Evolutionary conservation across 2,797 vertebrate genomes (phyloP), one percentile per base, ranked within the genome.

Genomic region (Oreochromis grahami): DNA sequence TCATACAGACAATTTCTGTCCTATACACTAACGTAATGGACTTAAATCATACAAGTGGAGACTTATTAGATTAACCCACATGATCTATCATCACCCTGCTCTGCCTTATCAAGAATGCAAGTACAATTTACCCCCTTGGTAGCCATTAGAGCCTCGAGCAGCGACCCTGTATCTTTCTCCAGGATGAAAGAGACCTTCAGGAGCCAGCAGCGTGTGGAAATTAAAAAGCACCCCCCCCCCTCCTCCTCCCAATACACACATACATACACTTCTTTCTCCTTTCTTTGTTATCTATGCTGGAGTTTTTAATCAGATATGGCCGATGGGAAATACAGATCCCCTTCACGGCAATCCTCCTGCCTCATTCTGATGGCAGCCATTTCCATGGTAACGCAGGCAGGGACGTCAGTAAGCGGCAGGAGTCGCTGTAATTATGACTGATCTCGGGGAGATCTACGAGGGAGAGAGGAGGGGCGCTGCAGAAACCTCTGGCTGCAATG

Each of bases 221-320:
- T 89, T 80, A 92, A 92, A 88, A 84, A 82, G 3, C 2, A 3
- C 4, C 1, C 55, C 34, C 55, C 34, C 21, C 32, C 29, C 9
- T 43, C 41, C 41, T 6, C 6, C 24, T n/a, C 45, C 45, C 45
- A 50, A 50, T 8, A 52, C 52, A 36, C 56, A 78, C 74, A 65
- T 60, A 38, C 60, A 77, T 8, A 12, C 5, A 6, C 24, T 11
- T 8, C 24, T 8, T 45, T 55, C 65, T 11, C 9, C 14, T n/a
- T 68, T 74, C 58, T 89, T 91, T 91, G 89, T 93, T 88, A 89
- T 85, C 89, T 83, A 86, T 81, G 85, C 79, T 24, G 14, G 38
- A 55, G n/a, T 83, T 94, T 94, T 94, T 87, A 94, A 93, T 94
- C 91, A 93, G 91, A 94, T 92, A 88, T 81, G 88, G 91, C 93